A percentile compares a stretch with the other conserved stretches of the same genome.
phyloP scores from a whole-genome alignment of 2,888 invertebrate species.

The Kryphioiulus occultus region DNA sequence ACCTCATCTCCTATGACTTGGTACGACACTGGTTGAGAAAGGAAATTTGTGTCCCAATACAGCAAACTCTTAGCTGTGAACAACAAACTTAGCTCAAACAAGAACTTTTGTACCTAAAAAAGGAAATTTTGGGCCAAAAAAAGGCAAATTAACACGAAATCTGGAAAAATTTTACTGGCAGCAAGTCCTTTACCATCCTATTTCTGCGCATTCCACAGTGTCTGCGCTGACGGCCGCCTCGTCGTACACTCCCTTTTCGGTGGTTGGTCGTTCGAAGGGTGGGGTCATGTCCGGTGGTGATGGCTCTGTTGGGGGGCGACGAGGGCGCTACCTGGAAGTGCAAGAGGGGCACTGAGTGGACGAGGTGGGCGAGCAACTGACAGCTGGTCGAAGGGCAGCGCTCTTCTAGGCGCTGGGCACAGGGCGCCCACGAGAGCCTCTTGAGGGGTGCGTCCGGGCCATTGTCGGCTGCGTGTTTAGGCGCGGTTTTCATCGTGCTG shows the following conservation, averaged over 20 bases:
- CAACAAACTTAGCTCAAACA: too few relatives aligned
- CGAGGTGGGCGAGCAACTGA: background rate
- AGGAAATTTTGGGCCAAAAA: too few relatives aligned
- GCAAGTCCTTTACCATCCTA: slow-evolving; percentile 75
- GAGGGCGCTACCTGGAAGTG: slow-evolving; percentile 42
- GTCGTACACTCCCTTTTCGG: slow-evolving; percentile 69
- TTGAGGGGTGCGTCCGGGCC: background rate
- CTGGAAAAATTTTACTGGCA: too few relatives aligned
- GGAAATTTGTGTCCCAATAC: too few relatives aligned
- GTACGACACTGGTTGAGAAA: too few relatives aligned
- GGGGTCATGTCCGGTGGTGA: slow-evolving; percentile 72
- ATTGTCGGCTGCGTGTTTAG: background rate
- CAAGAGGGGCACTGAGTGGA: slow-evolving; percentile 1
- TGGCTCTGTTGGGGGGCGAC: slow-evolving; percentile 65
- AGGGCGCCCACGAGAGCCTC: too few relatives aligned
- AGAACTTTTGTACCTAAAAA: too few relatives aligned
- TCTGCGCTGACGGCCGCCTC: slow-evolving; percentile 76
- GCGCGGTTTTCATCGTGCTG: background rate
- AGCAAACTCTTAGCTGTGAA: too few relatives aligned
- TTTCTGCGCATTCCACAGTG: slow-evolving; percentile 75
- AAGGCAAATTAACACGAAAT: too few relatives aligned
- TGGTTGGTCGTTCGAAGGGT: background rate
- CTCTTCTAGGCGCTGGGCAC: background rate
- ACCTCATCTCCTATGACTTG: too few relatives aligned
- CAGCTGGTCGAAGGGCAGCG: background rate